phyloP scores from a whole-genome alignment of 2,797 vertebrate species.

The Pseudopleuronectes americanus region DNA sequence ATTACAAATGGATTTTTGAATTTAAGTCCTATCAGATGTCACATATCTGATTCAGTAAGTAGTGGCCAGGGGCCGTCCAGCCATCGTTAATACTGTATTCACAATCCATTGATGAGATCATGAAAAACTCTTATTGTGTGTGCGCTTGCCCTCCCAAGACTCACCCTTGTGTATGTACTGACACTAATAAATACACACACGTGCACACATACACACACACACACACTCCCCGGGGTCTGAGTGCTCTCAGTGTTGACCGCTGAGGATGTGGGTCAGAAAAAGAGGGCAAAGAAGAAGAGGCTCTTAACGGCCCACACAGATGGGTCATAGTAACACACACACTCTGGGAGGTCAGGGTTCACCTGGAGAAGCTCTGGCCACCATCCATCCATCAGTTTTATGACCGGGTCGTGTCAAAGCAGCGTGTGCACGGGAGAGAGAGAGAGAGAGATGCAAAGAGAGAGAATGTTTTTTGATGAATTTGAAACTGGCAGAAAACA shows the following conservation, averaged over 20 bases:
- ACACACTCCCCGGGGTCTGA: constrained; percentile 66
- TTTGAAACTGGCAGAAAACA: not conserved
- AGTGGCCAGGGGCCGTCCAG: constrained; percentile 75
- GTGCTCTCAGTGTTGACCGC: constrained; percentile 78
- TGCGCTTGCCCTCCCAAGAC: constrained; percentile 59
- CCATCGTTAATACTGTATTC: constrained; percentile 81
- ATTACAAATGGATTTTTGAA: constrained; percentile 82
- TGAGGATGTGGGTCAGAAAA: constrained; percentile 78
- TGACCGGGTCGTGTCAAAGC: constrained; percentile 71
- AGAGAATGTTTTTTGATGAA: constrained; percentile 22
- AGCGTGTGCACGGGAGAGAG: constrained; percentile 32
- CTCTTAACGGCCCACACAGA: constrained; percentile 80
- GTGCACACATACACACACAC: constrained; percentile 38
- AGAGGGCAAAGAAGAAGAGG: constrained; percentile 74
- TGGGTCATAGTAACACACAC: constrained; percentile 68
- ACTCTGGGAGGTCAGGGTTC: constrained; percentile 83
- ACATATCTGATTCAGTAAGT: constrained; percentile 81
- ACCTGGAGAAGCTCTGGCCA: constrained; percentile 83
- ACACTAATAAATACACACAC: constrained; percentile 57
- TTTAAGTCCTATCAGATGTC: constrained; percentile 77
- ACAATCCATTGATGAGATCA: constrained; percentile 83
- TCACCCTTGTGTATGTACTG: constrained; percentile 51
- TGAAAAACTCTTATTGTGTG: constrained; percentile 61
- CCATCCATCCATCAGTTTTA: constrained; percentile 86
- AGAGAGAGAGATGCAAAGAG: constrained; percentile 12